Base-by-base conservation (phyloP, 2,113 vertebrate genomes). In the Triplophysa dalaica region DNA sequence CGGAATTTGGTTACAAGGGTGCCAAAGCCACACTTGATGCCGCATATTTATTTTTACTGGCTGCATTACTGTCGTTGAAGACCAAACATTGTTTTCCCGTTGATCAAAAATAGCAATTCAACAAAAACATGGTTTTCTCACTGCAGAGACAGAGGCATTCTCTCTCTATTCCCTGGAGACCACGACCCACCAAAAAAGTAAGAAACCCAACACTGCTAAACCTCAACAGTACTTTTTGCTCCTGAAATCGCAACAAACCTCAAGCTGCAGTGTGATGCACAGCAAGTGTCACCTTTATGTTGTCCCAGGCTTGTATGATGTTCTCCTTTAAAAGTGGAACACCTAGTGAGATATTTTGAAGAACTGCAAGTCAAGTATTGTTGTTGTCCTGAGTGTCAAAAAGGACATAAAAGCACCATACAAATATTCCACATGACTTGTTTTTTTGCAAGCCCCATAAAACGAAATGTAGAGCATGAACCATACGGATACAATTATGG, bases 131-230 rank as follows among this genome's bases (percentile, higher is more conserved):
- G 86, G 86, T 88, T 91, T 85, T 93, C 82, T 93, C 83, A 87
- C 89, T 90, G 90, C 92, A 92, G 91, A 92, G 66, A 82, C 76
- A 5, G 75, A 84, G 29, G 81, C 79, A 80, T 80, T 61, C 86
- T 73, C 8, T 88, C 68, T 12, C 75, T 86, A 86, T 88, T 78
- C 88, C 83, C 74, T 76, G 79, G 88, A 89, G 89, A 86, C 84
- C 85, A 83, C 87, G 89, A 69, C 90, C 91, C 80, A 13, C 80
- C 78, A 85, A 88, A 78, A 92, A 87, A 62, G 93, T 94, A 93
- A 93, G 93, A 80, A 9, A n/a, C 61, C 56, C 63, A 16, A 65
- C 26, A 56, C 48, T n/a, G 69, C n/a, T 56, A 45, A 54, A 54
- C 50, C 16, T 6, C 14, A 17, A 17, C 1, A 29, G 50, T 54